A percentile compares a stretch with the other conserved stretches of the same genome.
phyloP scores from a whole-genome alignment of 2,888 invertebrate genomes.

The Scelioninae gen. 2 region DNA sequence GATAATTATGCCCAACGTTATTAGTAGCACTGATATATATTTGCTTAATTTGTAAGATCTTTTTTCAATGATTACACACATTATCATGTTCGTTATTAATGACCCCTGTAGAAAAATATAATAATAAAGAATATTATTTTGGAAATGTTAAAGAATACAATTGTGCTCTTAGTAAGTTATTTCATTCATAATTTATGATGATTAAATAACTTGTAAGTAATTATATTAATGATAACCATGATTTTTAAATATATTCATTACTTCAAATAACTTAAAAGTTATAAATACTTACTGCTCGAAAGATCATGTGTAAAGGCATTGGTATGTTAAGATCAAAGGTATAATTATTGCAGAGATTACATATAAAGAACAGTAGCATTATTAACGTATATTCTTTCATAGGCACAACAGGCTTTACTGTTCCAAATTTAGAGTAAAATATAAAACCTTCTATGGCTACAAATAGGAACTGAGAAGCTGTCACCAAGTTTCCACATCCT shows the following conservation, averaged over 20 bases:
- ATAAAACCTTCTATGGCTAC: slow-evolving; percentile 93
- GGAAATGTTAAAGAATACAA: too few relatives aligned
- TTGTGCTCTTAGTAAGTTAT: too few relatives aligned
- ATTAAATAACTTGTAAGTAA: too few relatives aligned
- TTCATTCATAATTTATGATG: too few relatives aligned
- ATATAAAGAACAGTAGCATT: slow-evolving; percentile 92
- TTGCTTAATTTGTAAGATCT: slow-evolving; percentile 88
- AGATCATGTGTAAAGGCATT: slow-evolving; percentile 99
- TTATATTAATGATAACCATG: not conserved
- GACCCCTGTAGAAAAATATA: slow-evolving; percentile 87
- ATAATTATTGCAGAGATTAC: slow-evolving; percentile 95
- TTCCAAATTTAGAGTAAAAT: slow-evolving; percentile 89
- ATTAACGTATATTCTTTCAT: slow-evolving; percentile 88
- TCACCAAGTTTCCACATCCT: slow-evolving; percentile 94
- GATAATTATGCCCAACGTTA: slow-evolving; percentile 92
- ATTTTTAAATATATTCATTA: too few relatives aligned
- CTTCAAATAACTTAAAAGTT: too few relatives aligned
- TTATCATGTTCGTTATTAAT: slow-evolving; percentile 95
- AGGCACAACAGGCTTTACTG: slow-evolving; percentile 83
- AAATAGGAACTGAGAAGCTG: slow-evolving; percentile 95
- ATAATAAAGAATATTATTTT: too few relatives aligned
- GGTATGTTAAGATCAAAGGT: slow-evolving; percentile 97
- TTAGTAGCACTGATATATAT: slow-evolving; percentile 93
- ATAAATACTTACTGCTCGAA: slow-evolving; percentile 82
- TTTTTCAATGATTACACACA: slow-evolving; percentile 93